Evolutionary conservation across 2,888 invertebrate species (phyloP), one percentile per base, ranked within the genome.

Genomic region (Glaucopsyche alexis): DNA sequence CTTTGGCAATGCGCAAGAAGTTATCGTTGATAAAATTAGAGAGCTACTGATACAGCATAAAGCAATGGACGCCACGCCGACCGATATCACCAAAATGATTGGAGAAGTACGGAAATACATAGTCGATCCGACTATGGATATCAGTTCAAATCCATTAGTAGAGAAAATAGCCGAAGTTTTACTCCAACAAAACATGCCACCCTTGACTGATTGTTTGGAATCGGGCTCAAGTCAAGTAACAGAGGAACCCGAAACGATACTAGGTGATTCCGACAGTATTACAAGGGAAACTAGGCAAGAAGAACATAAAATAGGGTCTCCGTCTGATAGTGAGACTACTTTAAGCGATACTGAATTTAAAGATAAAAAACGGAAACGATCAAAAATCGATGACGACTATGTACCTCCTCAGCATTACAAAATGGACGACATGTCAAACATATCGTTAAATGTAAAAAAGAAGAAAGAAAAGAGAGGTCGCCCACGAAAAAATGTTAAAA

Each of bases 81-180:
- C 14, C 0, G 80, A 82, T 19, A 77, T 84, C n/a, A 72, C 81
- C 0, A 75, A 78, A 14, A 73, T 85, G 11, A 80, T 85, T 8
- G 60, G 71, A 0, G 81, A 80, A 38, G 84, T 86, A 0, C 78
- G 81, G 16, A 77, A 76, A 8, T 79, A 29, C 13, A 60, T 85
- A 13, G 82, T 87, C 7, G 75, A 80, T 0, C 79, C 78, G 50
- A 81, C 82, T 3, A 78, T 78, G 38, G 73, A 79, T 0, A 74
- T 76, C 2, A 75, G 29, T 29, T 60, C 79, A 5, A 85, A 88
- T 70, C 82, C 83, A 5, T 74, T 89, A 11, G 84, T 85, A 0
- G 77, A 80, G 4, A 85, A 83, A 73, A 86, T 90, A 14, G 89
- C 89, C 1, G 79, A 76, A 3, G 84, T 89, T 1, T 74, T 90